Evolutionary conservation across 2,113 vertebrate species (phyloP).

Genomic region (Microtus ochrogaster): DNA sequence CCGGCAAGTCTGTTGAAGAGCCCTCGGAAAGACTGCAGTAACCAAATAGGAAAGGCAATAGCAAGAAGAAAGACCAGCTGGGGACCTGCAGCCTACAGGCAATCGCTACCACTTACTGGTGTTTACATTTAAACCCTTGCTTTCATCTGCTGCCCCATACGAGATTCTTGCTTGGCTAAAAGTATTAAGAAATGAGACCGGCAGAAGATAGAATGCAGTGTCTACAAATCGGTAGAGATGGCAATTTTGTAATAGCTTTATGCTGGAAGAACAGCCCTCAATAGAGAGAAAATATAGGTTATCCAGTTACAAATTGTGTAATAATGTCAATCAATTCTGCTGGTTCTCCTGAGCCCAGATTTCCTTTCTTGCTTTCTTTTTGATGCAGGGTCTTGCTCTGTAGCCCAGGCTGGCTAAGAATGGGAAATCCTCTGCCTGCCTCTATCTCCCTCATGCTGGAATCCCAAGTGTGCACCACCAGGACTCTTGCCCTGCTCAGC

Average conservation of each 20-base stretch:
- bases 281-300: neutral
- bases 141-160: neutral
- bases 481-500: neutral
- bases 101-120: neutral
- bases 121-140: constrained; percentile 7
- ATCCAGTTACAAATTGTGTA: neutral
- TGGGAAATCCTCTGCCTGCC: neutral
- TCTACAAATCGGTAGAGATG: neutral
- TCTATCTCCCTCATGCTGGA: neutral
- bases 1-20: neutral
- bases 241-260: neutral
- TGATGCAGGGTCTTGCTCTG: neutral
- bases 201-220: neutral
- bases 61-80: neutral
- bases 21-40: neutral
- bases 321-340: neutral
- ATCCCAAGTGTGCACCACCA: neutral
- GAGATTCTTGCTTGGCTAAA: neutral
- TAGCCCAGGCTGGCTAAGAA: neutral
- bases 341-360: neutral
- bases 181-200: constrained; percentile 24
- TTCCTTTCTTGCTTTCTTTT: neutral
- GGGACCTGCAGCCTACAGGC: neutral
- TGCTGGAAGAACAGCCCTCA: neutral
- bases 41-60: neutral